Base-by-base conservation (phyloP, 2,888 invertebrate genomes). In the Geotrupes spiniger region DNA sequence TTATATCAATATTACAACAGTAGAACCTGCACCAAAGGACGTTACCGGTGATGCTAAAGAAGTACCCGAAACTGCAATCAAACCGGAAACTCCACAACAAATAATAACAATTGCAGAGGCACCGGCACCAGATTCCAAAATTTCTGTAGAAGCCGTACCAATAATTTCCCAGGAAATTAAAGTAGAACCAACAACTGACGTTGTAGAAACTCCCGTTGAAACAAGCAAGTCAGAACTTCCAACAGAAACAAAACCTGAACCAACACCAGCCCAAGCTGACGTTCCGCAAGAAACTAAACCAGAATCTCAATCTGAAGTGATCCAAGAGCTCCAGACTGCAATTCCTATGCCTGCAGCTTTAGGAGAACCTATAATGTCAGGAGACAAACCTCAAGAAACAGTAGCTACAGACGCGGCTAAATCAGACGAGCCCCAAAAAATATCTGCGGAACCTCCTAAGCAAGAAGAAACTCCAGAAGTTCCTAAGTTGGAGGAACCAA, bases 401-500 rank as follows among this genome's bases (percentile, higher is more conserved):
- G 21, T 21, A 4, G 21, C 6, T 6, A 21, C 33, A 16, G 41
- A 46, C 29, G n/a, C 37, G 42, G 11, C 36, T 4, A 36, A 44
- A 28, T 15, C 38, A 27, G 56, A 55, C 5, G 66, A n/a, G n/a
- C n/a, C n/a, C n/a, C n/a, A n/a, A n/a, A n/a, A n/a, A n/a, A 52
- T 56, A 49, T 36, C 46, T 37, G 9, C 42, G 14, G 49, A 42
- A 54, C 47, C 50, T 49, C 28, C 47, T 44, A 52, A 57, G 33
- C 47, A 53, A 43, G 36, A 53, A 44, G 40, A 48, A 42, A 33
- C 42, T 6, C 38, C 48, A 3, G 67, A 67, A 11, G 51, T 53
- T 27, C 53, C 53, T 4, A 68, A 66, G n/a, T 36, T 48, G 47
- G 4, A 68, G 66, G 15, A 48, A 49, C n/a, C n/a, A n/a, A n/a